phyloP scores from a whole-genome alignment of 2,113 vertebrate species.

The Aviceda subcristata region DNA sequence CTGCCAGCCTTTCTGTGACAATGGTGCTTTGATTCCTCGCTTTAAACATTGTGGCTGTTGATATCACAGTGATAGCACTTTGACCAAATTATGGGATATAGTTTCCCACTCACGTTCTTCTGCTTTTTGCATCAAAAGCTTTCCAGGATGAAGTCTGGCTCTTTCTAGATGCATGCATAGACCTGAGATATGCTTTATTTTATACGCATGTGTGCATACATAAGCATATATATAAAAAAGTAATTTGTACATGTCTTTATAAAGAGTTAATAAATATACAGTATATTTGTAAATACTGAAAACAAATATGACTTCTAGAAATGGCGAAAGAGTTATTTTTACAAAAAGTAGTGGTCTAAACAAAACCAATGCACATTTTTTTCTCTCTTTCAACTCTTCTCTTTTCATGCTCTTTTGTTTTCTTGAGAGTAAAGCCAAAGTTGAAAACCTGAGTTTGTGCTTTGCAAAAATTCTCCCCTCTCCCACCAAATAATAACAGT shows the following conservation, averaged over 20 bases:
- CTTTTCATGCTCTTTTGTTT: neutral
- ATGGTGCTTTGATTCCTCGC: neutral
- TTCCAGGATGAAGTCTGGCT: neutral
- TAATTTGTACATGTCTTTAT: neutral
- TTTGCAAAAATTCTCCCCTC: neutral
- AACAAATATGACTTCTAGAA: neutral
- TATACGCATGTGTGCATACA: rapidly evolving
- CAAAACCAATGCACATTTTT: neutral
- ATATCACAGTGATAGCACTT: neutral
- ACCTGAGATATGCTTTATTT: neutral
- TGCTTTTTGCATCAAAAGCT: neutral
- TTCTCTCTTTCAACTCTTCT: neutral
- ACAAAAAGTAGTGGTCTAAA: neutral
- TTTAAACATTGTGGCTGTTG: neutral
- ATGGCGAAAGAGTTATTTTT: neutral
- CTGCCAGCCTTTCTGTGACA: neutral
- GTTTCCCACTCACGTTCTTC: neutral
- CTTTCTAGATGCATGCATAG: neutral
- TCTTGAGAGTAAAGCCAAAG: neutral
- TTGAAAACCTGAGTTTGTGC: neutral
- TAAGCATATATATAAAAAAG: neutral
- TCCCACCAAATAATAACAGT: neutral
- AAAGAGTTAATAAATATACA: neutral
- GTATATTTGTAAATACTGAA: neutral
- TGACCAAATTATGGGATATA: neutral